Evolutionary conservation across 2,888 invertebrate genomes (phyloP), one percentile per base, ranked within the genome.

Genomic region (Iselma pallidipennis): DNA sequence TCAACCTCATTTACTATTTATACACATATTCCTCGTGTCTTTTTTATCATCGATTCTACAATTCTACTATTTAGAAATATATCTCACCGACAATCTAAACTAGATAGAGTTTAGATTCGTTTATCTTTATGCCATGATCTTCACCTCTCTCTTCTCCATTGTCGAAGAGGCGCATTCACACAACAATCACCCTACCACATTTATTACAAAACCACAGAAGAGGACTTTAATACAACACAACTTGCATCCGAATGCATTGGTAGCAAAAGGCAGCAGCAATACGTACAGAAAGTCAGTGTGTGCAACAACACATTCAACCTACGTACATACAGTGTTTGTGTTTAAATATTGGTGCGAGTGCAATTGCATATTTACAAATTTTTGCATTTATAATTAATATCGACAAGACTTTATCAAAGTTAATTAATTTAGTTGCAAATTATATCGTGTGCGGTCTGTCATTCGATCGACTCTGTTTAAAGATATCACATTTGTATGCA

Each of bases 81-180:
- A 42, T 21, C 42, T 42, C 19, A 42, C 21, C 42, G 19, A 42
- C 21, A 42, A 42, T 42, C 42, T 49, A 14, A 57, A 31, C 42
- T 48, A n/a, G 25, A 49, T 52, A 60, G 31, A 31, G n/a, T 52
- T 56, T 49, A 37, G 52, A 61, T 61, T 56, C 52, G 33, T 57
- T 61, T 60, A 57, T 57, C 61, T 50, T n/a, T 7, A 5, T 23
- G 42, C 19, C 42, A 48, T 21, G 21, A 61, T 61, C 57, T 61
- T 57, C 57, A 53, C 49, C 54, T 61, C 61, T 61, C 57, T 57
- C 56, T 55, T 29, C 19, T 23, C 16, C 25, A 52, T 55, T 59
- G 55, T 12, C 31, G 53, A 53, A 53, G 19, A n/a, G 53, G 31
- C 21, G 25, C 28, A 26, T 50, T 50, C 50, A 25, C 53, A 23